Evolutionary conservation across 1,140 invertebrate genomes (phyloP), one percentile per base, ranked within the genome.

Genomic region (Heliconius nattereri): DNA sequence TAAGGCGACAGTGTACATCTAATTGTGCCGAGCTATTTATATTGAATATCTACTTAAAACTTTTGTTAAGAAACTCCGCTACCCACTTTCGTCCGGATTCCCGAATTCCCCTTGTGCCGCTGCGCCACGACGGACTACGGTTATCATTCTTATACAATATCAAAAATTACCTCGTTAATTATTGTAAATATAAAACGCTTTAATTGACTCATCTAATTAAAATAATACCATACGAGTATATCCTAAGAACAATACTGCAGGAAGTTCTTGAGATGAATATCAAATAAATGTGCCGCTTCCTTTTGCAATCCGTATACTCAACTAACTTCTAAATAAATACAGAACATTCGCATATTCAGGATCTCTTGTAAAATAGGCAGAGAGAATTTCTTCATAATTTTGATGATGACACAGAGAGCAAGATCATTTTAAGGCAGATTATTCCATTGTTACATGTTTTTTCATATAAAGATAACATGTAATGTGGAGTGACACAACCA

Each of bases 201-300:
- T 66, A 66, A 66, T 66, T 26, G 26, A 66, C 11, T 66, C 60
- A 66, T 66, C 60, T 66, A 66, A 29, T 66, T 26, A 66, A 29
- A 66, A 66, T 66, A 26, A 66, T 66, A 66, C 54, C 60, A 66
- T 29, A 60, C 23, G 40, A 45, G 40, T 45, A 60, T 60, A 23
- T 66, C 60, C 60, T 66, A 66, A 11, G 60, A 66, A 66, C 60
- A 66, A 66, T 66, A 66, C 60, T 66, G 60, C 23, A 66, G 60
- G 60, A 66, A 29, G 60, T 66, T n/a, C 60, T 66, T 13, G 8
- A 66, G 60, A 66, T 66, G 23, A 66, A n/a, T 66, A 66, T 66
- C 60, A 66, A 66, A 66, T 66, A 66, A 26, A 66, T 66, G n/a
- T 7, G 60, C 60, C 23, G 9, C 60, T 66, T 66, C 60, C 60